These are phyloP conservation scores for Drosophila tropicalis DNA, from an alignment of 1,140 invertebrate genomes.

Conservation along the genomic window DNA sequence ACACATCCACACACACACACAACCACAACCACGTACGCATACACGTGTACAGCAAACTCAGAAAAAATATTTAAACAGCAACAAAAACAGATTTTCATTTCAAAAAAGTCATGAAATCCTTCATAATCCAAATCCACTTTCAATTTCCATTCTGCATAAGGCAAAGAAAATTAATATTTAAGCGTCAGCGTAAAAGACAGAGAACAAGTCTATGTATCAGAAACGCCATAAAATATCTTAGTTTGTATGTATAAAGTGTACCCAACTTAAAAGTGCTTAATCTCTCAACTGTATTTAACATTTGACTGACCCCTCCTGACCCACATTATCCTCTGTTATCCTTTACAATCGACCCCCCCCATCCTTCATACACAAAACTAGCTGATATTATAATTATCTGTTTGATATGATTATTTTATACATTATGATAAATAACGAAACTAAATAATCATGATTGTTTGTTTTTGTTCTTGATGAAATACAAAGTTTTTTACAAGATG, in stretches of 20 bases:
- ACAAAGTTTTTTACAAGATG: slow-evolving; percentile 78
- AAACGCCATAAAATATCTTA: slow-evolving; percentile 72
- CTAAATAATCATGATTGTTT: slow-evolving; percentile 76
- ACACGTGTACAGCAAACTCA: slow-evolving; percentile 13
- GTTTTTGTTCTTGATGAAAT: slow-evolving; percentile 79
- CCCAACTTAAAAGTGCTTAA: slow-evolving; percentile 48
- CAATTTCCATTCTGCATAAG: background rate
- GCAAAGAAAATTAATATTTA: slow-evolving; percentile 64
- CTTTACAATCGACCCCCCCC: slow-evolving; percentile 16
- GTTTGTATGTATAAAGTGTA: slow-evolving; percentile 75
- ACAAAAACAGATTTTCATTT: background rate
- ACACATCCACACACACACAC: slow-evolving; percentile 39
- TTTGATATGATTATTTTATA: slow-evolving; percentile 77
- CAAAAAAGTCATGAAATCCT: background rate
- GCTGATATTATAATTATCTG: slow-evolving; percentile 69
- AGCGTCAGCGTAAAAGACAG: slow-evolving; percentile 56
- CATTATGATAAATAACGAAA: slow-evolving; percentile 68
- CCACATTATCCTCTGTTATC: background rate
- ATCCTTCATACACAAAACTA: slow-evolving; percentile 43
- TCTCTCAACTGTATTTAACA: slow-evolving; percentile 14
- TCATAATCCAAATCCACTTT: slow-evolving; percentile 3
- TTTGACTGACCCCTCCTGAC: background rate
- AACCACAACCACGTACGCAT: slow-evolving; percentile 44
- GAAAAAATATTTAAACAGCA: slow-evolving; percentile 1
- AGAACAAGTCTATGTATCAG: slow-evolving; percentile 57